phyloP scores from a whole-genome alignment of 2,888 invertebrate species.

The Rhamnusium bicolor region DNA sequence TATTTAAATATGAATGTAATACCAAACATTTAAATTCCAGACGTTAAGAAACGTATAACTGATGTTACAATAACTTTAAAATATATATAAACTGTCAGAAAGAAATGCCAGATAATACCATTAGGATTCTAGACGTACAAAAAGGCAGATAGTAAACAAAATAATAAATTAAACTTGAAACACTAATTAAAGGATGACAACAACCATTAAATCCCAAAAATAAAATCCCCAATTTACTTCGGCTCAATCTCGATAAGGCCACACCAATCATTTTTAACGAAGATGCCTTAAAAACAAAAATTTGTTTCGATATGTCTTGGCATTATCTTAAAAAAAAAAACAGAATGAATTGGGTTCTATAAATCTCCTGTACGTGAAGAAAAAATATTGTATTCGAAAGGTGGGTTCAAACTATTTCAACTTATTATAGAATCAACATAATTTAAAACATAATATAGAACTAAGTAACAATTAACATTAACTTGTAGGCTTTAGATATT shows the following conservation, averaged over 20 bases:
- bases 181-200: slow-evolving; percentile 55
- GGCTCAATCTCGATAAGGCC: slow-evolving; percentile 18
- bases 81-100: slow-evolving; percentile 61
- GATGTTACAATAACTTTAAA: slow-evolving; percentile 58
- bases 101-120: slow-evolving; percentile 62
- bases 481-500: slow-evolving; percentile 25
- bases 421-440: slow-evolving; percentile 3
- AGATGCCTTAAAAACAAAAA: slow-evolving; percentile 5
- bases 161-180: slow-evolving; percentile 53
- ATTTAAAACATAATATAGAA: slow-evolving; percentile 12
- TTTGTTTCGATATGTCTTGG: neutral
- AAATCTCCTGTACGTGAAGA: neutral
- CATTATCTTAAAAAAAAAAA: too few species aligned
- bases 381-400: neutral
- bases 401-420: too few species aligned
- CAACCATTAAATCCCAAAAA: slow-evolving; percentile 42
- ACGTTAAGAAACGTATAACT: slow-evolving; percentile 49
- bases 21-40: slow-evolving; percentile 56
- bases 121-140: slow-evolving; percentile 54
- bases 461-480: slow-evolving; percentile 33
- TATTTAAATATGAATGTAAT: slow-evolving; percentile 59
- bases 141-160: slow-evolving; percentile 54
- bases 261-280: slow-evolving; percentile 24
- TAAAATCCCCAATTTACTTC: slow-evolving; percentile 47
- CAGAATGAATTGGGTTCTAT: too few species aligned